These are phyloP conservation scores for Paraescarpia echinospica DNA, from an alignment of 1,140 invertebrate genomes.

Conservation along the genomic window DNA sequence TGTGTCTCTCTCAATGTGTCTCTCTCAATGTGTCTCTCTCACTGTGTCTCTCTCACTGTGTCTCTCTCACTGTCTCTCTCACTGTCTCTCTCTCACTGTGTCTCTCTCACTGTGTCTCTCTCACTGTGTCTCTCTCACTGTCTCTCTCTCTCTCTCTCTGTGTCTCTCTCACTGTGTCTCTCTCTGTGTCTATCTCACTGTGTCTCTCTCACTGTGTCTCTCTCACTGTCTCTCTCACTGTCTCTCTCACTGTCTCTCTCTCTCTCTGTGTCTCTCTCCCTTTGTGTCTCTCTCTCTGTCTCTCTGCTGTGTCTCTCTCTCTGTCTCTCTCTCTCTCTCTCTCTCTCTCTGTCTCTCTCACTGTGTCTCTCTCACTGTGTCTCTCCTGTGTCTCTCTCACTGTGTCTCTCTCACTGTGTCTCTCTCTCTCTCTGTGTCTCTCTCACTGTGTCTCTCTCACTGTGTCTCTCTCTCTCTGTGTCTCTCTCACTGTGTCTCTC, in stretches of 20 bases:
- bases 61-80: slow-evolving; percentile 17
- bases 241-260: neutral
- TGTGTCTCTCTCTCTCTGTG: neutral
- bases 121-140: no score
- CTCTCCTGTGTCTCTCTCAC: no score
- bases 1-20: neutral
- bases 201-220: neutral
- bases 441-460: no score
- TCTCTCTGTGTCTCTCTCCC: no score
- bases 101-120: neutral
- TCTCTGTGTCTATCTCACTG: no score
- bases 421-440: no score
- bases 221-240: no score
- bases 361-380: neutral
- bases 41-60: neutral
- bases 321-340: neutral
- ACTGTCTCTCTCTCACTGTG: slow-evolving; percentile 10
- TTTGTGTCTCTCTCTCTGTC: neutral
- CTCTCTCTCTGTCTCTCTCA: neutral
- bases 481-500: no score
- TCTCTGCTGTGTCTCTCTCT: neutral
- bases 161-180: no score
- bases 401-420: no score
- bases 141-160: no score
- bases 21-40: neutral